These are phyloP conservation scores for Sceliomorpha sp. DNA, from an alignment of 2,888 invertebrate species.

Conservation along the genomic window DNA sequence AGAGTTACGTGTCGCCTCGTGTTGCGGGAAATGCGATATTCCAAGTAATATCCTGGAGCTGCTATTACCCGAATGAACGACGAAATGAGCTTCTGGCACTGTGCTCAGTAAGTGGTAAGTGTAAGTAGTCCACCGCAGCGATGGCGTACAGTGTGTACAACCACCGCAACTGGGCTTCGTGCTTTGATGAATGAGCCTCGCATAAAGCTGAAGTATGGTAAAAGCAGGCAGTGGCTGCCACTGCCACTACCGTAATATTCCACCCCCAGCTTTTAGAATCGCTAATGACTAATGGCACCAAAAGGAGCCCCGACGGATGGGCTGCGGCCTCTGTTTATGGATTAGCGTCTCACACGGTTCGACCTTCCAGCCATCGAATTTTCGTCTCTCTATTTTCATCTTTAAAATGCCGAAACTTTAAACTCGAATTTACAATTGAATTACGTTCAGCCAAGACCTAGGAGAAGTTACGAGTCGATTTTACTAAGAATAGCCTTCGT, in stretches of 20 bases:
- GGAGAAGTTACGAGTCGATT: no score
- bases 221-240: slow-evolving; percentile 68
- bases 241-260: slow-evolving; percentile 70
- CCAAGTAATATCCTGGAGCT: slow-evolving; percentile 60
- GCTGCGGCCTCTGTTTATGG: slow-evolving; percentile 38
- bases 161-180: slow-evolving; percentile 56
- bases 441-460: slow-evolving; percentile 1
- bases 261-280: slow-evolving; percentile 73
- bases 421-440: slow-evolving; percentile 15
- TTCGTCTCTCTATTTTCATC: slow-evolving; percentile 8
- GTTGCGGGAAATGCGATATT: slow-evolving; percentile 48
- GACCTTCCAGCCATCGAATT: slow-evolving; percentile 19
- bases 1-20: slow-evolving; percentile 52
- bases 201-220: slow-evolving; percentile 77
- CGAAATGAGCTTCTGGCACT: slow-evolving; percentile 53
- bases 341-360: slow-evolving; percentile 45
- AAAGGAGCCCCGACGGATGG: slow-evolving; percentile 59
- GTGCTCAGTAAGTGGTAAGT: slow-evolving; percentile 51
- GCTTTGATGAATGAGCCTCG: slow-evolving; percentile 77
- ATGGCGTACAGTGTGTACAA: slow-evolving; percentile 44
- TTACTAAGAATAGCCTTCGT: no score
- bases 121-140: slow-evolving; percentile 48
- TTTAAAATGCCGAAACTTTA: slow-evolving; percentile 12
- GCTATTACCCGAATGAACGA: slow-evolving; percentile 61
- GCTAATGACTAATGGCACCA: slow-evolving; percentile 78